Base-by-base conservation (phyloP, 2,113 vertebrate genomes). In the Glareola pratincola region DNA sequence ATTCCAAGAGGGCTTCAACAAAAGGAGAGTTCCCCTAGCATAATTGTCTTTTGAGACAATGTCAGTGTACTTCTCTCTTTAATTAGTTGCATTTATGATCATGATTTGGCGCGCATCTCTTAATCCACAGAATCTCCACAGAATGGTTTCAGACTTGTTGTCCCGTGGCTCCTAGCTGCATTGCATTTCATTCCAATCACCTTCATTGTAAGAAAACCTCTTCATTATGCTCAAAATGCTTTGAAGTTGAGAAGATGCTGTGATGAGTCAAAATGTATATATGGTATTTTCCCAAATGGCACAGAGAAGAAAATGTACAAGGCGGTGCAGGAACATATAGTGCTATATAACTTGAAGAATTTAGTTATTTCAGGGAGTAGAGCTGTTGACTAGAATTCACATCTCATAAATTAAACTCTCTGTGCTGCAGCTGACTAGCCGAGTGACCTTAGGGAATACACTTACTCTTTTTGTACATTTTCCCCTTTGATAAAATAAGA, bases 141-240 rank as follows among this genome's bases (percentile, higher is more conserved):
- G 39, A 85, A 41, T 36, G 23, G 17, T 48, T 54, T 57, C 53
- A 68, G 29, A 41, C 9, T 91, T 87, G 47, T 8, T 41, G 43
- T 92, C 66, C 59, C 1, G 0, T 56, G 64, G 79, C 72, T 94
- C 50, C 43, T 63, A 73, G 50, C 60, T 75, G 37, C 34, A 47
- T 50, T 66, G 37, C 53, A 17, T 83, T 85, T 83, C 88, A 50
- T 93, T 90, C 37, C n/a, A 56, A 50, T 90, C 68, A 91, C 76
- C 68, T 90, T 92, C 75, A 12, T 94, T 71, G 43, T 56, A 88
- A 60, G 57, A 75, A 90, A 95, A 64, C 5, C 21, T 85, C 71
- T 92, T 97, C 91, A 96, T 96, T 96, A 91, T 91, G 80, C 60
- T 84, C 66, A 57, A 83, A 95, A 84, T 63, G 30, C 90, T 94